These are phyloP conservation scores for Pipistrellus pipistrellus DNA, from an alignment of 2,797 vertebrate genomes.

Conservation along the genomic window DNA sequence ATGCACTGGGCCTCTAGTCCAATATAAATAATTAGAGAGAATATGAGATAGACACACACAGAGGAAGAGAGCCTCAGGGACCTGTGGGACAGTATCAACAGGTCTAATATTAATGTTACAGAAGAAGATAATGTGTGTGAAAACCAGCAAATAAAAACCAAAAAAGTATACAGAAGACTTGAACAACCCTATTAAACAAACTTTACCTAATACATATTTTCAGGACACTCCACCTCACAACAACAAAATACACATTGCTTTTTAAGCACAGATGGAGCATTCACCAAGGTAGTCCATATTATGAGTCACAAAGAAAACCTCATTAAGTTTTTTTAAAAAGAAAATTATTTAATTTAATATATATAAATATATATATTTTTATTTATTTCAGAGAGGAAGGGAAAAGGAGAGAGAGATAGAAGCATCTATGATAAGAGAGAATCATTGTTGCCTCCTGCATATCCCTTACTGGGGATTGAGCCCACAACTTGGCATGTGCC, in stretches of 20 bases:
- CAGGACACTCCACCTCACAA: neutral
- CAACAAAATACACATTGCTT: neutral
- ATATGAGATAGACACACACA: neutral
- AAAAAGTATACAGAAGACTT: neutral
- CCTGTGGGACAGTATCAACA: neutral
- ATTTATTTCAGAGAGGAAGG: neutral
- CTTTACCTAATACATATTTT: neutral
- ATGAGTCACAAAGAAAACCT: slow-evolving; percentile 9
- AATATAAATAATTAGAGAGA: neutral
- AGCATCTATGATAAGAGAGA: neutral
- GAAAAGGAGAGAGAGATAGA: neutral
- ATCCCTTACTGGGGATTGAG: neutral
- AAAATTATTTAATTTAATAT: neutral
- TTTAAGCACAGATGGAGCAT: neutral
- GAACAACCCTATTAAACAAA: neutral
- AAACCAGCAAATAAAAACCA: neutral
- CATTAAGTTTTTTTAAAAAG: neutral
- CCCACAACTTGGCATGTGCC: neutral
- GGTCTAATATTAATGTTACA: neutral
- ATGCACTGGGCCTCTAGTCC: too few relatives aligned
- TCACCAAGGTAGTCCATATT: neutral
- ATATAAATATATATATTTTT: too few relatives aligned
- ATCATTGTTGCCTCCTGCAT: neutral
- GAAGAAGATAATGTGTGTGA: neutral
- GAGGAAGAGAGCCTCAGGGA: neutral